These are phyloP conservation scores for Ctenopoma kingsleyae DNA, from an alignment of 2,797 vertebrate genomes.

Conservation along the genomic window DNA sequence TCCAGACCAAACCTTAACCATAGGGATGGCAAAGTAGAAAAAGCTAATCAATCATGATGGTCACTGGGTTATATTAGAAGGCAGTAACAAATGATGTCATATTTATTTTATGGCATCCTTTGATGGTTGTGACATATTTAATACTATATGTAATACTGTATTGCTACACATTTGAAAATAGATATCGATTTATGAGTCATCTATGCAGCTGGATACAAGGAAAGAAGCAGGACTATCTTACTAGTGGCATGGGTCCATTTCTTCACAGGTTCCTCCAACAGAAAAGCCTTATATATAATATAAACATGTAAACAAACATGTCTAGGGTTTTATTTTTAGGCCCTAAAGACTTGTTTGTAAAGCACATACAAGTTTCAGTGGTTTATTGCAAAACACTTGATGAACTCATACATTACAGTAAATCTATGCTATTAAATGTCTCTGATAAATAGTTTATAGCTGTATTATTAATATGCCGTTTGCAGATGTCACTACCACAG, in stretches of 20 bases:
- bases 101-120: not conserved
- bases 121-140: not conserved
- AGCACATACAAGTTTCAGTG: not conserved
- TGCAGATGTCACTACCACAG: slow-evolving; percentile 19
- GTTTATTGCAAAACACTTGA: not conserved
- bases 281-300: slow-evolving; percentile 14
- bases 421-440: not conserved
- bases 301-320: slow-evolving; percentile 7
- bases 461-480: slow-evolving; percentile 7
- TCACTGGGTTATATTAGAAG: not conserved
- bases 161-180: not conserved
- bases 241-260: slow-evolving; percentile 6
- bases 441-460: slow-evolving; percentile 5
- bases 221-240: slow-evolving; percentile 8
- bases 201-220: not conserved
- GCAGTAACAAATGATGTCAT: not conserved
- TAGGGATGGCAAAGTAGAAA: slow-evolving; percentile 6
- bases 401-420: slow-evolving; percentile 3
- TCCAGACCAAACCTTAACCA: slow-evolving; percentile 33
- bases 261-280: slow-evolving; percentile 1
- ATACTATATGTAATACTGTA: not conserved
- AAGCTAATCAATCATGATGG: not conserved
- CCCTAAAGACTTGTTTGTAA: slow-evolving; percentile 10
- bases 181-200: not conserved
- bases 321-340: slow-evolving; percentile 7